phyloP scores from a whole-genome alignment of 2,797 vertebrate species.

The Coluber constrictor region DNA sequence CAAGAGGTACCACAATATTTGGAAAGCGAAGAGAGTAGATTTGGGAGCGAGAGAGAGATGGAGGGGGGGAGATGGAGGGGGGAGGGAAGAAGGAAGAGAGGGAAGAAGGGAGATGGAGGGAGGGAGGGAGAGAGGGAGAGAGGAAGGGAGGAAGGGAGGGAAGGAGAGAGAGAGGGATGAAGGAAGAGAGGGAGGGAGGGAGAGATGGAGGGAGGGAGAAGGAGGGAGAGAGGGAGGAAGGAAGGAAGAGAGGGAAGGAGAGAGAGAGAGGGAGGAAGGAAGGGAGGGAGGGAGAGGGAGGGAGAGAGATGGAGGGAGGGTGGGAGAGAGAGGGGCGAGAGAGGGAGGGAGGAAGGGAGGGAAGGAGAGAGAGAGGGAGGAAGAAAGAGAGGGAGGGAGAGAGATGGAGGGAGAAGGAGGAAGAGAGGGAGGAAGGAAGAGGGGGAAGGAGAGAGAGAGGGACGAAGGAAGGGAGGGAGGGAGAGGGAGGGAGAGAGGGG shows the following conservation, averaged over 20 bases:
- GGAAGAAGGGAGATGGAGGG: too few relatives aligned
- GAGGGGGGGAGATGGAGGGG: too few relatives aligned
- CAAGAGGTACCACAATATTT: not conserved
- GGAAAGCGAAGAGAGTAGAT: not conserved
- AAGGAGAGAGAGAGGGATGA: not conserved
- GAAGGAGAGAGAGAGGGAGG: accelerated
- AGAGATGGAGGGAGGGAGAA: not conserved
- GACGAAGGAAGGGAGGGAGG: accelerated
- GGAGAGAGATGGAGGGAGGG: too few relatives aligned
- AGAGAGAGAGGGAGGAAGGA: not conserved
- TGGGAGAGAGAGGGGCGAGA: too few relatives aligned
- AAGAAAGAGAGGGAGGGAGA: accelerated
- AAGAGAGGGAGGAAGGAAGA: not conserved
- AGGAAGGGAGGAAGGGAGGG: not conserved
- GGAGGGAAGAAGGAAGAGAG: too few relatives aligned
- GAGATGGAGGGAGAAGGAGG: not conserved
- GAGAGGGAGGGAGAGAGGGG: accelerated
- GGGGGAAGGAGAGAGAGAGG: accelerated
- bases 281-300: accelerated
- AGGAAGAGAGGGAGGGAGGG: not conserved
- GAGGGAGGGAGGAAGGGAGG: too few relatives aligned
- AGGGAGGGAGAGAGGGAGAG: accelerated
- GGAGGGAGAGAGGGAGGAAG: not conserved
- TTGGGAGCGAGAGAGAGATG: not conserved
- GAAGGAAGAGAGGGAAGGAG: not conserved